These are phyloP conservation scores for Saguinus midas DNA, from an alignment of 2,113 vertebrate genomes.

Conservation along the genomic window DNA sequence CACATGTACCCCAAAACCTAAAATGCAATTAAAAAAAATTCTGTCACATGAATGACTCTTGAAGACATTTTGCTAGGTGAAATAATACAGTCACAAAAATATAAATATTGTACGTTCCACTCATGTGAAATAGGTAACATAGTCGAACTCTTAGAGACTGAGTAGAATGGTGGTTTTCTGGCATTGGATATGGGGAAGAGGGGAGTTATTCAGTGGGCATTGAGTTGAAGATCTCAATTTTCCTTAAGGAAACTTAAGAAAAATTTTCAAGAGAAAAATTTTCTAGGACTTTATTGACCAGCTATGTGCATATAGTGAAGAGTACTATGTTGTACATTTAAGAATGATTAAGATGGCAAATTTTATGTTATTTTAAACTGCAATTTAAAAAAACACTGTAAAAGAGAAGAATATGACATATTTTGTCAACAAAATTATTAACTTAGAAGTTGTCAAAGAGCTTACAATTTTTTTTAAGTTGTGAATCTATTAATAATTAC, in stretches of 20 bases:
- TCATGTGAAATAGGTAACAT: not conserved
- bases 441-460: not conserved
- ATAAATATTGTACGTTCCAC: not conserved
- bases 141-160: not conserved
- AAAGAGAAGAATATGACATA: not conserved
- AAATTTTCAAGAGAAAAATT: not conserved
- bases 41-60: not conserved
- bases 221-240: not conserved
- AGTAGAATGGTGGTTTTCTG: not conserved
- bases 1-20: too few species aligned
- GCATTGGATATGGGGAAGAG: not conserved
- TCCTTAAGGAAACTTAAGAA: too few species aligned
- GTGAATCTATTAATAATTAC: not conserved
- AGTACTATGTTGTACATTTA: not conserved
- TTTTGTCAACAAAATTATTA: not conserved
- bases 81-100: not conserved
- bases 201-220: not conserved
- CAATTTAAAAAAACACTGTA: not conserved
- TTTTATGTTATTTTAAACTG: not conserved
- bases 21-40: not conserved
- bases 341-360: not conserved
- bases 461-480: not conserved
- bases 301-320: not conserved
- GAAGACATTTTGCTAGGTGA: not conserved
- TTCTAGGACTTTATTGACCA: not conserved